Base-by-base conservation (phyloP, 1,140 invertebrate species). In the Drosophila grimshawi region DNA sequence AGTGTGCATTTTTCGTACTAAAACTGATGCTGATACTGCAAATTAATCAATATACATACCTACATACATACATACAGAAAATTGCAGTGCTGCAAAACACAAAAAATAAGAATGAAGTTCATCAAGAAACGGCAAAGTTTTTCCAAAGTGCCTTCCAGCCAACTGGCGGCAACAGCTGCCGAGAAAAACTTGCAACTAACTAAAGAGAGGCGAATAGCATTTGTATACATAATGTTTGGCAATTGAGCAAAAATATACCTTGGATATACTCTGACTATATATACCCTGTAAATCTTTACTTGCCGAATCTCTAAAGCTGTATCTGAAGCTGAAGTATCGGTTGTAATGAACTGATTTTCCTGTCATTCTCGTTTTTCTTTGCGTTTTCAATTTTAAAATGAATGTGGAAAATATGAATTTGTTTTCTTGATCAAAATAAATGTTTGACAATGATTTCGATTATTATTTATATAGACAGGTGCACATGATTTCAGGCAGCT, bases 111-210 rank as follows among this genome's bases (percentile, higher is more conserved):
- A 48, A 67, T 67, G 10, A 37, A 32, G 27, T 8, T 7, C 57
- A 62, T 68, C 35, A 60, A 60, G 48, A 57, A 72, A 45, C 46
- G 52, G 32, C 11, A 69, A 69, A 62, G 49, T 73, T 73, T 45
- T 11, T 39, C 39, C 33, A 33, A 65, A 66, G 68, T 60, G 41
- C 3, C 59, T 57, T 43, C 8, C 32, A 55, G 69, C 33, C 39
- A 63, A 64, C 59, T 57, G 66, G 49, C 57, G 59, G 69, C 48
- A 72, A 67, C 74, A 70, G 70, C 56, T 70, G 61, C 56, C 35
- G 60, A 39, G 19, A 55, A 61, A 45, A 69, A 69, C 48, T 69
- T 30, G 11, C 46, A 52, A 45, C 10, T n/a, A 60, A 27, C 55
- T 41, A 27, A 70, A n/a, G 33, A 51, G 39, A 59, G 11, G 5